Conservation (phyloP, 2,888 invertebrate genomes). For the Arrhopalites spinosus region DNA sequence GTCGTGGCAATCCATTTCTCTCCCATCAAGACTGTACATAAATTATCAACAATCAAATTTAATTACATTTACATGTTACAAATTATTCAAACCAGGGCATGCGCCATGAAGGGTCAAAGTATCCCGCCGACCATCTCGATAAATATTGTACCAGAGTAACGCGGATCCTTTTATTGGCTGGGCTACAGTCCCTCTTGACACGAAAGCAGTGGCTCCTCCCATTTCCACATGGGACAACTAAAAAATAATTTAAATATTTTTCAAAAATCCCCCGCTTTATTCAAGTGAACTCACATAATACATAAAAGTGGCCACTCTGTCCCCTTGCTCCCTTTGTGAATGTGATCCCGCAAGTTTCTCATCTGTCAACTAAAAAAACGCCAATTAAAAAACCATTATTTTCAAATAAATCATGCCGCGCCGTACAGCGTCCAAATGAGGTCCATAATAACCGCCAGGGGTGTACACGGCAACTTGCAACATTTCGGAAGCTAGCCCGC, state of each 20-base stretch:
- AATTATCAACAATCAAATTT: too few relatives aligned
- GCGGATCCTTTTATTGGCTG: neutral
- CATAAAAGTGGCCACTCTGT: neutral
- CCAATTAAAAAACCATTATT: too few relatives aligned
- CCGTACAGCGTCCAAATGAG: neutral
- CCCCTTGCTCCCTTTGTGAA: neutral
- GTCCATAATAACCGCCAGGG: neutral
- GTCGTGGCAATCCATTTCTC: neutral
- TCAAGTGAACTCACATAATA: neutral
- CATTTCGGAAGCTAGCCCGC: neutral
- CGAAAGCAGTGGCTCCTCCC: neutral
- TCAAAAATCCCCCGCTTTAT: neutral
- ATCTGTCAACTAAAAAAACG: too few relatives aligned
- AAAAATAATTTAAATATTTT: neutral
- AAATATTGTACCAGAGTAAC: constrained; percentile 1
- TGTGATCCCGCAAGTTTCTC: neutral
- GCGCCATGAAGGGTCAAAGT: neutral
- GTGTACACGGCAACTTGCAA: neutral
- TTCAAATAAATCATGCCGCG: too few relatives aligned
- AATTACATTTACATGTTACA: too few relatives aligned
- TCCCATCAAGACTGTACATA: neutral
- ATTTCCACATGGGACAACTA: neutral
- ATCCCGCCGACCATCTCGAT: neutral
- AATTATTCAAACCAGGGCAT: neutral
- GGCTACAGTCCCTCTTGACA: neutral